Base-by-base conservation (phyloP, 2,113 vertebrate species). In the Percina caprodes region DNA sequence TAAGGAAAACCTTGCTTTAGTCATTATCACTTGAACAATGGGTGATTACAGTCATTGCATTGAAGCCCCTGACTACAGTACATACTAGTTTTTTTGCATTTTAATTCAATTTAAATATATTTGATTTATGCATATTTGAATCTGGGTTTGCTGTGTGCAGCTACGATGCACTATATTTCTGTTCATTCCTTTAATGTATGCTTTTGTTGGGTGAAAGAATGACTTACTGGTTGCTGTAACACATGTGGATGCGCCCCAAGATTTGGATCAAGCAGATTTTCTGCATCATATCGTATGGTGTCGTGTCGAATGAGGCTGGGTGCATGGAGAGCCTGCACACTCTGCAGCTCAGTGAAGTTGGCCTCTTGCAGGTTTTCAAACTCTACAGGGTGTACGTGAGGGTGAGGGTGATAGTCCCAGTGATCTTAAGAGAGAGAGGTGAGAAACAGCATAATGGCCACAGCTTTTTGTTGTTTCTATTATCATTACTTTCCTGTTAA, bases 291-390 rank as follows among this genome's bases (percentile, higher is more conserved):
- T 62, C 97, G 94, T 26, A 94, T 96, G 96, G 56, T 0, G 2
- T 92, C 90, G 1, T 91, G 90, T 35, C 93, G 85, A 59, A 94
- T 82, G 33, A 98, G 94, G 85, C 95, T 95, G 49, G 98, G 92
- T 30, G 96, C 86, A 92, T 98, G 98, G 0, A 97, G 96, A 18
- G 97, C 93, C 88, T 96, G 97, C 16, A 99, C 97, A 0, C 97
- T 99, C 94, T 99, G 98, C 78, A 99, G 94, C 80, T 99, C 98
- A 8, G 98, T 99, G 92, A 99, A 99, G 85, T 99, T 97, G 67
- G 93, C 96, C 85, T 98, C 98, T 2, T 95, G 91, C 55, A 99
- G 96, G 88, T 90, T 96, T 90, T 99, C 98, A 72, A 98, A 98
- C 56, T 99, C 98, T 3, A 85, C 94, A 69, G 96, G 94, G 90